Percentiles rank a stretch among this genome's conserved stretches.
Conservation (phyloP, 2,113 vertebrate species). For the Marcusenius ussheri region DNA sequence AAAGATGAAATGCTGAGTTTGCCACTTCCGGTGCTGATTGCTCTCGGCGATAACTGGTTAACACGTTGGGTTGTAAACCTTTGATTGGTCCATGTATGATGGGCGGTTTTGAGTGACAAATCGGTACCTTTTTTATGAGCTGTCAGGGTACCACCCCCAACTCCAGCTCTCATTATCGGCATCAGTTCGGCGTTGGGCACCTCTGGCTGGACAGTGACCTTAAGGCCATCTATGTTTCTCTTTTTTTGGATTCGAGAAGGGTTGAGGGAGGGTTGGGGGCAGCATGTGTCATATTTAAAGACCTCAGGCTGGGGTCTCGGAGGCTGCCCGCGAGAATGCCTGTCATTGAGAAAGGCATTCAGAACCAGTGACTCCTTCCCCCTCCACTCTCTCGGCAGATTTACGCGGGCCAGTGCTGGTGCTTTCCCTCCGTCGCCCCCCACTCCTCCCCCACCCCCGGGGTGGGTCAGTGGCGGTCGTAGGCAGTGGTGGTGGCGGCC, state of each 20-base stretch:
- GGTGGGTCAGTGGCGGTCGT: slow-evolving; percentile 85
- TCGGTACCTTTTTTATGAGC: not conserved
- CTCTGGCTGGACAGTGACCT: slow-evolving; percentile 3
- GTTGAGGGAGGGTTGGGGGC: not conserved
- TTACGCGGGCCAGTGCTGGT: slow-evolving; percentile 43
- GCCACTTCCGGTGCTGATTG: not conserved
- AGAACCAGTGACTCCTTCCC: not conserved
- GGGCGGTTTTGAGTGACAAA: not conserved
- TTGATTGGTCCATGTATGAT: not conserved
- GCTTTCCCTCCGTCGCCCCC: slow-evolving; percentile 41
- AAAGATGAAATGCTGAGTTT: not conserved
- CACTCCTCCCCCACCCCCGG: slow-evolving; percentile 9
- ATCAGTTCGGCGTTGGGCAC: not conserved
- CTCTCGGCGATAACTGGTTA: not conserved
- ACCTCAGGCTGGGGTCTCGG: not conserved
- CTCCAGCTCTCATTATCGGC: not conserved
- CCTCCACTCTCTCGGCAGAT: slow-evolving; percentile 28
- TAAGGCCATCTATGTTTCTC: slow-evolving; percentile 4
- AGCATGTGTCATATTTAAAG: not conserved
- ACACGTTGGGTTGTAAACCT: not conserved
- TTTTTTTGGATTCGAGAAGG: slow-evolving; percentile 6
- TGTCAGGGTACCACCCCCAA: not conserved
- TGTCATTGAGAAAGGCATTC: not conserved
- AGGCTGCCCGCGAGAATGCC: not conserved
- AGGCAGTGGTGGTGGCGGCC: slow-evolving; percentile 74